phyloP scores from a whole-genome alignment of 2,113 vertebrate species.

The Pelvicachromis taeniatus region DNA sequence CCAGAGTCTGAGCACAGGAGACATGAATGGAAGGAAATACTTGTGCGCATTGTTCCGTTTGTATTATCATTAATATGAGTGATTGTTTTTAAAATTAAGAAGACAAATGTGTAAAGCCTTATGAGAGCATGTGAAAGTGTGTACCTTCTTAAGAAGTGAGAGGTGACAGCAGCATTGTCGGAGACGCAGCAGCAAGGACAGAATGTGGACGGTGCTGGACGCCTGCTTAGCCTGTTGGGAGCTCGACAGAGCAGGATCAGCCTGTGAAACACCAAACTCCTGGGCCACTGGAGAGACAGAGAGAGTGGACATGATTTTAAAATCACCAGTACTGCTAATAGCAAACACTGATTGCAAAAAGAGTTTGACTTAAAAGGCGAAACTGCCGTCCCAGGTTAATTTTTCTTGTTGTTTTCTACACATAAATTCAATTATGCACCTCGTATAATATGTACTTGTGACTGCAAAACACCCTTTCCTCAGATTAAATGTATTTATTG shows the following conservation, averaged over 20 bases:
- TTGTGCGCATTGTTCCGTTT: background rate
- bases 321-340: background rate
- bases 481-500: background rate
- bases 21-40: background rate
- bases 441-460: background rate
- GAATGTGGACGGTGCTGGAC: conserved; percentile 84
- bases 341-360: background rate
- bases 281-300: conserved; percentile 68
- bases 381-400: background rate
- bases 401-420: background rate
- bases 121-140: background rate
- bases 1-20: conserved; percentile 74
- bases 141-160: conserved; percentile 87
- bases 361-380: background rate
- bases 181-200: conserved; percentile 89
- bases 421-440: background rate
- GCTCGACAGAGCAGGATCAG: background rate
- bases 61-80: background rate
- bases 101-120: background rate
- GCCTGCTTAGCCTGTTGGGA: conserved; percentile 60
- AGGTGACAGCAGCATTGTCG: conserved; percentile 95
- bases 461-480: background rate
- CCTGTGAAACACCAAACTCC: conserved; percentile 76
- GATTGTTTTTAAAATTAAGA: background rate
- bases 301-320: background rate